Conservation (phyloP, 23 tunicate species). For the Halocynthia aurantium region DNA sequence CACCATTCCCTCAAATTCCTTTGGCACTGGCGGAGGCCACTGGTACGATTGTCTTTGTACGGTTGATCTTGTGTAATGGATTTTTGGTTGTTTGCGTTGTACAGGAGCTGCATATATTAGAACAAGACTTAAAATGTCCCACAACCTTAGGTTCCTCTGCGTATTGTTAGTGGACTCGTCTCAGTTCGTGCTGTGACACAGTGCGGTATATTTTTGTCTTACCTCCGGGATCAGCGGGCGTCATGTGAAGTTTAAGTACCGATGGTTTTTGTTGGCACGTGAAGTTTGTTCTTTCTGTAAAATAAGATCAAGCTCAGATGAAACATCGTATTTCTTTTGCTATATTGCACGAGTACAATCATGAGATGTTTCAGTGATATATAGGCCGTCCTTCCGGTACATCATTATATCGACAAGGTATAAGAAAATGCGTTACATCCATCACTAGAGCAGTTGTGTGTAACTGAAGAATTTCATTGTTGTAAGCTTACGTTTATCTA, state of each 20-base stretch:
- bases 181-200: too few relatives aligned
- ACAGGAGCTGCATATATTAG: slow-evolving; percentile 11
- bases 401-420: too few relatives aligned
- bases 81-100: slow-evolving; percentile 37
- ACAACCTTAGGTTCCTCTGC: too few relatives aligned
- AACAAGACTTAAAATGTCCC: background rate
- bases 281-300: slow-evolving; percentile 49
- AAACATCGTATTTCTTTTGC: too few relatives aligned
- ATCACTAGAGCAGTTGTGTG: too few relatives aligned
- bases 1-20: slow-evolving; percentile 28
- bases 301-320: background rate
- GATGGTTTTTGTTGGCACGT: slow-evolving; percentile 58
- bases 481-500: too few relatives aligned
- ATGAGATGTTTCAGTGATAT: too few relatives aligned
- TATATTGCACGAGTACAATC: too few relatives aligned
- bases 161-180: too few relatives aligned
- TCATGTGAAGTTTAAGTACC: slow-evolving; percentile 29
- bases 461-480: too few relatives aligned
- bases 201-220: background rate
- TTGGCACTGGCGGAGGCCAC: slow-evolving; percentile 61
- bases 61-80: slow-evolving; percentile 36
- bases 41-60: slow-evolving; percentile 51
- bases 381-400: too few relatives aligned
- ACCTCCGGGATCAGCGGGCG: slow-evolving; percentile 49
- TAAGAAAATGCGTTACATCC: too few relatives aligned